Evolutionary conservation across 2,113 vertebrate genomes (phyloP), one percentile per base, ranked within the genome.

Genomic region (Pipa parva): DNA sequence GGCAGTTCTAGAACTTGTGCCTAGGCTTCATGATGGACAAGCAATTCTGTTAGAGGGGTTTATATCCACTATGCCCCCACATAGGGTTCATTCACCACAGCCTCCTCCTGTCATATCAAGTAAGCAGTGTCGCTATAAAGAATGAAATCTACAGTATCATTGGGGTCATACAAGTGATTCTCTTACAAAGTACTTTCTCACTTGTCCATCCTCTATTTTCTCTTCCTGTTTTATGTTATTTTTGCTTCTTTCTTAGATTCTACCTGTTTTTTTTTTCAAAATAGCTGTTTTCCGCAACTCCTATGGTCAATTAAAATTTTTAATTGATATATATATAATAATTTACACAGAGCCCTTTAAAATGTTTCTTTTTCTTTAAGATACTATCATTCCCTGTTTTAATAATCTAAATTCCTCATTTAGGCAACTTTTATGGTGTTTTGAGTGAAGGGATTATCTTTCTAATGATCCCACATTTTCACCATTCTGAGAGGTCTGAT

Each of bases 31-130:
- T 45, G 46, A 54, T 10, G 46, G 57, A 28, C 45, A 70, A 31
- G 57, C 48, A 61, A 37, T 70, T 13, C 6, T 70, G 11, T 26
- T 70, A 12, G 66, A 70, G 31, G 57, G 66, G 17, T 70, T 70
- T 54, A 52, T 70, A 50, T 17, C 6, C 7, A 61, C 57, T 0
- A 12, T 70, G 49, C 48, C 66, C 13, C 66, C 66, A 45, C 58
- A 48, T 24, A 70, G 58, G 48, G 37, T 61, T 9, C 59, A 11
- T 7, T 48, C 66, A 61, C 50, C 54, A 18, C 25, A 51, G 2
- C 48, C 57, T 24, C 66, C 66, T 1, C 29, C 66, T 31, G 37
- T 50, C 15, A 70, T 70, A 70, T 21, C 66, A 70, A 18, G 66
- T 70, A 70, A 70, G 66, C n/a, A n/a, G n/a, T n/a, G n/a, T n/a